Conservation (phyloP, 1,140 invertebrate species). For the Listronotus bonariensis region DNA sequence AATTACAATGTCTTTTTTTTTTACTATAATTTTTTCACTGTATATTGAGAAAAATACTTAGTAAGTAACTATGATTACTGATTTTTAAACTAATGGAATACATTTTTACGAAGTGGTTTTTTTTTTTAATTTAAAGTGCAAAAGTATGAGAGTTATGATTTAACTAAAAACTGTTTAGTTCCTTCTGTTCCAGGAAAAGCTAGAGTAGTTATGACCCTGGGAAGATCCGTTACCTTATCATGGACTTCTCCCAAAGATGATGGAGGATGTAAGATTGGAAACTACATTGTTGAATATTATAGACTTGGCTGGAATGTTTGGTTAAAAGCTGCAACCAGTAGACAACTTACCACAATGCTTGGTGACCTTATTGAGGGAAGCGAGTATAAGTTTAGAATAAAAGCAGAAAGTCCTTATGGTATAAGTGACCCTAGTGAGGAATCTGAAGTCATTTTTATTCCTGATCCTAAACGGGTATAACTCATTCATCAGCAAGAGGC, state of each 20-base stretch:
- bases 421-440: constrained; percentile 82
- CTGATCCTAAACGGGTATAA: constrained; percentile 69
- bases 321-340: constrained; percentile 86
- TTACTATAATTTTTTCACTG: no score
- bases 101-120: no score
- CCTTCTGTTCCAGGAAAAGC: constrained; percentile 63
- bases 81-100: no score
- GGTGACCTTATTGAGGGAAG: constrained; percentile 88
- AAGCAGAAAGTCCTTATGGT: constrained; percentile 91
- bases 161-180: constrained; percentile 14
- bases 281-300: constrained; percentile 93
- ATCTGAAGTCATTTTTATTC: constrained; percentile 77
- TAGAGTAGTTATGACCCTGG: constrained; percentile 73
- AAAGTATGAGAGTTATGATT: no score
- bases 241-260: constrained; percentile 92
- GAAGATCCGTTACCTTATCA: constrained; percentile 79
- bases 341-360: constrained; percentile 78
- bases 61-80: no score
- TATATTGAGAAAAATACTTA: no score
- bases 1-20: no score
- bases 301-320: constrained; percentile 88
- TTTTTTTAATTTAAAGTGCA: no score
- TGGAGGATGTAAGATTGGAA: constrained; percentile 89
- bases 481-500: constrained; percentile 52
- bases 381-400: constrained; percentile 90